Percentiles rank a stretch among this genome's conserved stretches.
Conservation (phyloP, 1,140 invertebrate species). For the Pogonus chalceus region DNA sequence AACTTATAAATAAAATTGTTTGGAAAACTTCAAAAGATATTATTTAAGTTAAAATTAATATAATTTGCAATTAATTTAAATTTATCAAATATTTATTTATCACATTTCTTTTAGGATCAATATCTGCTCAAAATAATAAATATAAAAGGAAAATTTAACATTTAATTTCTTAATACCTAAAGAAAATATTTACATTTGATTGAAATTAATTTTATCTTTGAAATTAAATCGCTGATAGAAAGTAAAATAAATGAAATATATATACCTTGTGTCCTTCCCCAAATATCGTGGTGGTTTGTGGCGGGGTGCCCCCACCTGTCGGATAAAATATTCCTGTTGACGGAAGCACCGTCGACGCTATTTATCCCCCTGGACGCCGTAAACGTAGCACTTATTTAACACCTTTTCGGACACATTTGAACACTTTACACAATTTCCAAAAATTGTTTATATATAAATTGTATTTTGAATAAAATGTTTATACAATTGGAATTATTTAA, state of each 20-base stretch:
- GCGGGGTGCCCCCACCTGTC: constrained; percentile 18
- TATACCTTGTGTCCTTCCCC: constrained; percentile 33
- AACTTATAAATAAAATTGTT: too few species aligned
- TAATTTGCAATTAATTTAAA: too few species aligned
- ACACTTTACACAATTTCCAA: neutral
- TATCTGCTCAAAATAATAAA: too few species aligned
- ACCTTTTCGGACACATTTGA: neutral
- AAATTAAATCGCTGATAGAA: neutral
- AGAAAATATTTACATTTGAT: too few species aligned
- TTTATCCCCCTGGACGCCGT: neutral
- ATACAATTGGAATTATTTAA: neutral
- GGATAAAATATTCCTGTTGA: neutral
- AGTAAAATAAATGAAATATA: neutral
- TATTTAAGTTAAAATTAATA: too few species aligned
- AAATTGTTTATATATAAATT: neutral
- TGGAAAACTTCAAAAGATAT: too few species aligned
- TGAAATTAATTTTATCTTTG: too few species aligned
- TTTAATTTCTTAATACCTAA: too few species aligned
- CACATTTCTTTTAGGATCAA: too few species aligned
- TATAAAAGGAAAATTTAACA: too few species aligned
- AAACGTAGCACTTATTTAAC: neutral
- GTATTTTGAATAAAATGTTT: neutral
- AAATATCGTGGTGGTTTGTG: constrained; percentile 32
- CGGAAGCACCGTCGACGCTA: constrained; percentile 1
- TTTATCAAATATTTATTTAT: too few species aligned